Conservation (phyloP, 2,888 invertebrate genomes). For the Troides oblongomaculatus region DNA sequence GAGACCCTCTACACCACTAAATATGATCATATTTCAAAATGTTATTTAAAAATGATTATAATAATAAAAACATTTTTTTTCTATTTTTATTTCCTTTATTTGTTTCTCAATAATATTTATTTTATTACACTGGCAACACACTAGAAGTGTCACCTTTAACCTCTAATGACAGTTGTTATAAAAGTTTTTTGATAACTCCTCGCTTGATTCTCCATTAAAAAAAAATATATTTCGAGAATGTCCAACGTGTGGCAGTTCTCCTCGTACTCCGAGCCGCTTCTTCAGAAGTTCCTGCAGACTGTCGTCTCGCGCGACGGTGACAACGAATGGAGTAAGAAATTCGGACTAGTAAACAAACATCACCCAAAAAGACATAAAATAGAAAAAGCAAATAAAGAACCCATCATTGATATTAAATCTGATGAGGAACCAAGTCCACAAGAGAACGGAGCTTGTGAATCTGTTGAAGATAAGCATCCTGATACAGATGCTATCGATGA, state of each 20-base stretch:
- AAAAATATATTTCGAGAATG: slow-evolving; percentile 8
- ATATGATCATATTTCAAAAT: no score
- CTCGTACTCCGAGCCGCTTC: slow-evolving; percentile 31
- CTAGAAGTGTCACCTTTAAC: no score
- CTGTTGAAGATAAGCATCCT: background rate
- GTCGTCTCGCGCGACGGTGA: slow-evolving; percentile 12
- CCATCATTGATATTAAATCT: background rate
- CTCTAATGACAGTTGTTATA: no score
- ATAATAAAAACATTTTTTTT: no score
- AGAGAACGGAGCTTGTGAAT: background rate
- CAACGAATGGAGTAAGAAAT: slow-evolving; percentile 36
- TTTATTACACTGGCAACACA: no score
- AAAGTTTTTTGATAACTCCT: no score
- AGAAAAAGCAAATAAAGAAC: background rate
- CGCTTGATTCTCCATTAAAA: background rate
- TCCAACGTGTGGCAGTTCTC: slow-evolving; percentile 36
- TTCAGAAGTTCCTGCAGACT: slow-evolving; percentile 31
- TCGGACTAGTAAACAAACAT: slow-evolving; percentile 25
- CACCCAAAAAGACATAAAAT: background rate
- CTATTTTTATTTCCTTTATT: no score
- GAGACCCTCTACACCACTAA: no score
- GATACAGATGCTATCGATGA: background rate
- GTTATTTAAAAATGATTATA: no score
- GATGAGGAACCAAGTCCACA: background rate
- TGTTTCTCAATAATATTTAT: no score